Base-by-base conservation (phyloP, 2,113 vertebrate species). In the Dolichotis patagonum region DNA sequence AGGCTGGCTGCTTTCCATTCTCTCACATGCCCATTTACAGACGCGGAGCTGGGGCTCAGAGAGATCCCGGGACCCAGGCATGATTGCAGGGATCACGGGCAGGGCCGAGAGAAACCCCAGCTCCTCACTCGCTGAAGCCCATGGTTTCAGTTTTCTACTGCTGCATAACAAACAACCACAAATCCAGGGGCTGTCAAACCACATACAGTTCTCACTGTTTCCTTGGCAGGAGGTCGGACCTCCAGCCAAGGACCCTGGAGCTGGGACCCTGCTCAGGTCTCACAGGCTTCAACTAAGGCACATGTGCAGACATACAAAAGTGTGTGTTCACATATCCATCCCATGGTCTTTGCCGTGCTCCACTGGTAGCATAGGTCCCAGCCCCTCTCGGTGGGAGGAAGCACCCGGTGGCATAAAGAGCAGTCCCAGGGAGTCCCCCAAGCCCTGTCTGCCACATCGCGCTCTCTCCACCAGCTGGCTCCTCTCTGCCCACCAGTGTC, bases 31-130 rank as follows among this genome's bases (percentile, higher is more conserved):
- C 83, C 22, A 54, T 28, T 83, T 30, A 28, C 17, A 65, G 82
- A 69, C 20, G 26, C 71, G 71, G 87, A 71, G 19, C 62, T 7
- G 1, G 38, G 71, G 24, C 62, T 88, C 41, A 22, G 56, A 58
- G 62, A n/a, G 63, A 41, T 69, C 22, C 4, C 7, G 2, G 22
- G 54, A 52, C 13, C 52, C 49, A 30, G 0, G 0, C 24, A 30
- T 41, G 22, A 22, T 43, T 62, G 22, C 22, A 17, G 2, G 30
- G 73, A 67, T 75, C 16, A 17, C 12, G 69, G 69, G 10, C 24
- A 3, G 35, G 60, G 20, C 54, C 46, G 54, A 80, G 65, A 49
- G 58, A 67, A 58, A 77, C 24, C 30, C 0, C 0, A 54, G 19
- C 43, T 49, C 58, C 52, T 89, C 62, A 20, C 8, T 58, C 56